Evolutionary conservation across 92 coral and sea anemone genomes (phyloP).

Genomic region (Paramuricea clavata): DNA sequence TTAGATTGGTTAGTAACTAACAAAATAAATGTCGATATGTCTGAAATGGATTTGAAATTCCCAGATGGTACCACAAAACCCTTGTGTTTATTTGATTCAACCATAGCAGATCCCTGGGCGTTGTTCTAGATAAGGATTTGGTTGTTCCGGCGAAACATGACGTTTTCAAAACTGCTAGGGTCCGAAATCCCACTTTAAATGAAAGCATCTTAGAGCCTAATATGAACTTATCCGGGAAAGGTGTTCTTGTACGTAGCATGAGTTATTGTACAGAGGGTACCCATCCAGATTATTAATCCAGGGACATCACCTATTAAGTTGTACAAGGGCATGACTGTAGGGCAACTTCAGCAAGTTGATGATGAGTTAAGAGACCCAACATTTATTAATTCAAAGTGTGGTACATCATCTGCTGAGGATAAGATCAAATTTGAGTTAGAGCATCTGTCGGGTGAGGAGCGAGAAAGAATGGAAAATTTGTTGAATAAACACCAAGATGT

Average conservation of each 20-base stretch:
- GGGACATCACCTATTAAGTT: not conserved
- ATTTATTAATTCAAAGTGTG: too few relatives aligned
- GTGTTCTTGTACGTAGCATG: not conserved
- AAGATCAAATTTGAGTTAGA: not conserved
- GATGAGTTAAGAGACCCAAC: too few relatives aligned
- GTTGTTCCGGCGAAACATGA: not conserved
- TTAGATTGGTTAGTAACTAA: not conserved
- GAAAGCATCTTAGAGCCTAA: not conserved
- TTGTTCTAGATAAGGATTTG: not conserved
- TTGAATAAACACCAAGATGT: not conserved
- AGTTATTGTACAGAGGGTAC: not conserved
- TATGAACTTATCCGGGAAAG: not conserved
- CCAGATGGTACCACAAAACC: not conserved
- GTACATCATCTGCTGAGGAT: not conserved
- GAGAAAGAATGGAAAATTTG: not conserved
- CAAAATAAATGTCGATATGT: not conserved
- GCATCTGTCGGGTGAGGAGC: not conserved
- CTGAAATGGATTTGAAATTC: not conserved
- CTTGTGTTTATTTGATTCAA: not conserved
- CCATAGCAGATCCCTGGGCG: not conserved
- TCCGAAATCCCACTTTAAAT: conserved; percentile 1
- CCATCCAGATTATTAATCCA: not conserved
- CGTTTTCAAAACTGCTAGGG: not conserved
- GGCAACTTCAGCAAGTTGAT: not conserved
- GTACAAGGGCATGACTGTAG: not conserved